These are phyloP conservation scores for Helogale parvula DNA, from an alignment of 2,113 vertebrate genomes.

Conservation along the genomic window DNA sequence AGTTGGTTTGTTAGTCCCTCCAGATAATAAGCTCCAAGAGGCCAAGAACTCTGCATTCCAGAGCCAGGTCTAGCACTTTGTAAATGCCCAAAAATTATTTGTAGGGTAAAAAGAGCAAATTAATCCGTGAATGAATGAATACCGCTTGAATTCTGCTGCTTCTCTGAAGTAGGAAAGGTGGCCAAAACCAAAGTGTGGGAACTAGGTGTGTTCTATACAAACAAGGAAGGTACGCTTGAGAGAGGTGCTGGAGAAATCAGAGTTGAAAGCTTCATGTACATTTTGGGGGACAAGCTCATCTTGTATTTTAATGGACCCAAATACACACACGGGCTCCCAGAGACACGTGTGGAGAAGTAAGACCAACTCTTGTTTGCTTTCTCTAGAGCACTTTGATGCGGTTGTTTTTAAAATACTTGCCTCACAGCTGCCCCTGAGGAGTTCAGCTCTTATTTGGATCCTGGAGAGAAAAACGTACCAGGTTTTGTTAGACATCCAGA, in stretches of 20 bases:
- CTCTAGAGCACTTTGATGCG: neutral
- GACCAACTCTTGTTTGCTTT: neutral
- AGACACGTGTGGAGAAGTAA: neutral
- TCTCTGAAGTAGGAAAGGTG: neutral
- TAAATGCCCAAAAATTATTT: neutral
- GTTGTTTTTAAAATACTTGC: constrained; percentile 5
- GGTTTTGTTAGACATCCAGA: neutral
- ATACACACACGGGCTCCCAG: neutral
- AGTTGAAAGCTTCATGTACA: neutral
- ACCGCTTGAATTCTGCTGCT: neutral
- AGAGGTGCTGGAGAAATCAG: neutral
- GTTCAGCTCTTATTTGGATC: constrained; percentile 21
- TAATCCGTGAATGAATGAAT: neutral
- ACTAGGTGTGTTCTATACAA: neutral
- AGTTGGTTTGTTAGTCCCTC: neutral
- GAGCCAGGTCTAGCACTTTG: neutral
- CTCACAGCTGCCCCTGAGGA: neutral
- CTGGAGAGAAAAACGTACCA: constrained; percentile 15
- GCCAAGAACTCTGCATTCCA: neutral
- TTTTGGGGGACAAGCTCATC: neutral
- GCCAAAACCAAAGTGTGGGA: neutral
- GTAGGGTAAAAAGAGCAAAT: neutral
- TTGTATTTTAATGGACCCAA: neutral
- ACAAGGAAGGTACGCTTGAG: neutral
- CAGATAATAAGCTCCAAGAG: neutral